These are phyloP conservation scores for Hormaphis cornu DNA, from an alignment of 1,140 invertebrate species.

Conservation along the genomic window DNA sequence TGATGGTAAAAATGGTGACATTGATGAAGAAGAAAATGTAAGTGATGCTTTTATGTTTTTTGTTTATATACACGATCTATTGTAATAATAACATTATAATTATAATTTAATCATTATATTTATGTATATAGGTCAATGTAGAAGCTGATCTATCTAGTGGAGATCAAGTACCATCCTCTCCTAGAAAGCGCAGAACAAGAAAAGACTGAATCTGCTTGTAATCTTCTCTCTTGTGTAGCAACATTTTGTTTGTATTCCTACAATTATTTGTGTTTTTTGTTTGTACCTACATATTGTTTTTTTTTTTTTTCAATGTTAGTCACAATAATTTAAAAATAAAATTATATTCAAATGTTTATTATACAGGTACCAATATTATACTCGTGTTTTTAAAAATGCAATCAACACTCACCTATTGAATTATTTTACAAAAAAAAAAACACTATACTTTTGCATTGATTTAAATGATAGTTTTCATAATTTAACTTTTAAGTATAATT, in stretches of 20 bases:
- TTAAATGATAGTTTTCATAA: slow-evolving; percentile 9
- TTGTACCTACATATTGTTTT: neutral
- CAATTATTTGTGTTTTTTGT: slow-evolving; percentile 13
- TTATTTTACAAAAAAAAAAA: slow-evolving; percentile 22
- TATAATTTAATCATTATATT: neutral
- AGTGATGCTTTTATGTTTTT: neutral
- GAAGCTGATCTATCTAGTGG: slow-evolving; percentile 24
- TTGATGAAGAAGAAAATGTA: slow-evolving; percentile 23
- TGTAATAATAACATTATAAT: neutral
- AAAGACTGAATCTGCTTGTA: slow-evolving; percentile 36
- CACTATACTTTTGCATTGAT: slow-evolving; percentile 24
- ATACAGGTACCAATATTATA: slow-evolving; percentile 21
- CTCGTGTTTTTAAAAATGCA: neutral
- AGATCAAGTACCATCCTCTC: slow-evolving; percentile 35
- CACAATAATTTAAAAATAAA: neutral
- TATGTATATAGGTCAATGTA: neutral
- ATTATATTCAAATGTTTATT: neutral
- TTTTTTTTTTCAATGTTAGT: slow-evolving; percentile 1
- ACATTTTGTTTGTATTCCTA: slow-evolving; percentile 26
- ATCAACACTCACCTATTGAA: neutral
- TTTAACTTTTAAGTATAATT: slow-evolving; percentile 15
- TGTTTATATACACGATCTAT: neutral
- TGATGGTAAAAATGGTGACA: slow-evolving; percentile 38
- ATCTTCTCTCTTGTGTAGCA: neutral
- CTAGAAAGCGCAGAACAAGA: slow-evolving; percentile 36